Conservation (phyloP, 2,797 vertebrate species). For the Prunella strophiata region DNA sequence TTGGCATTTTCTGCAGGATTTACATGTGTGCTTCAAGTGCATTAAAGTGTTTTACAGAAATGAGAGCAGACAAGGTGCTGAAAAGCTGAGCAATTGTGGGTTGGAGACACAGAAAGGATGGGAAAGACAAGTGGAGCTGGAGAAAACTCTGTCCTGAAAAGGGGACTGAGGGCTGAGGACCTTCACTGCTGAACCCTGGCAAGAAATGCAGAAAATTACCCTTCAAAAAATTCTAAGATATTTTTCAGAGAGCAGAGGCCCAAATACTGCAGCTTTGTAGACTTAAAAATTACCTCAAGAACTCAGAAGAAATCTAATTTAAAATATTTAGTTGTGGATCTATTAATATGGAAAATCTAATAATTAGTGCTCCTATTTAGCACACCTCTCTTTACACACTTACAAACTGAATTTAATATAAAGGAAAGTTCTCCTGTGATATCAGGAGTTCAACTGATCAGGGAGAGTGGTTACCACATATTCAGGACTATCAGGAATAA, state of each 20-base stretch:
- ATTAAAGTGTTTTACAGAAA: not conserved
- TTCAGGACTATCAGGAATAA: not conserved
- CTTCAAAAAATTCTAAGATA: not conserved
- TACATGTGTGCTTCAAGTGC: not conserved
- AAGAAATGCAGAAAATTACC: not conserved
- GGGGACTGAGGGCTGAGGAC: not conserved
- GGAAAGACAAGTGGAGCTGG: not conserved
- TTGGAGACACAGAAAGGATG: not conserved
- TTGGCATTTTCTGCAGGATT: not conserved
- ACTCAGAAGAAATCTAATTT: not conserved
- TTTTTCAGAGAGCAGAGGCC: not conserved
- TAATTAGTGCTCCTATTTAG: not conserved
- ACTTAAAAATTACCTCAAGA: not conserved
- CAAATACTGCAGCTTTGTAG: not conserved
- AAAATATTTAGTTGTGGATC: not conserved
- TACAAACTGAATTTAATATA: not conserved
- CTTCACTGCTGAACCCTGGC: fast-evolving
- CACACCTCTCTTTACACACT: not conserved
- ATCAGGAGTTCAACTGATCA: not conserved
- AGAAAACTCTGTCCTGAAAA: not conserved
- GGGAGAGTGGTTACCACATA: not conserved
- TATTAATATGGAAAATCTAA: not conserved
- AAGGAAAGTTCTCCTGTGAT: not conserved
- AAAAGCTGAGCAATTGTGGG: not conserved
- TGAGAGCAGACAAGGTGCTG: not conserved